Percentiles rank a stretch among this genome's conserved stretches.
Conservation (phyloP, 2,797 vertebrate genomes). For the Gymnoscopelus microlampas region DNA sequence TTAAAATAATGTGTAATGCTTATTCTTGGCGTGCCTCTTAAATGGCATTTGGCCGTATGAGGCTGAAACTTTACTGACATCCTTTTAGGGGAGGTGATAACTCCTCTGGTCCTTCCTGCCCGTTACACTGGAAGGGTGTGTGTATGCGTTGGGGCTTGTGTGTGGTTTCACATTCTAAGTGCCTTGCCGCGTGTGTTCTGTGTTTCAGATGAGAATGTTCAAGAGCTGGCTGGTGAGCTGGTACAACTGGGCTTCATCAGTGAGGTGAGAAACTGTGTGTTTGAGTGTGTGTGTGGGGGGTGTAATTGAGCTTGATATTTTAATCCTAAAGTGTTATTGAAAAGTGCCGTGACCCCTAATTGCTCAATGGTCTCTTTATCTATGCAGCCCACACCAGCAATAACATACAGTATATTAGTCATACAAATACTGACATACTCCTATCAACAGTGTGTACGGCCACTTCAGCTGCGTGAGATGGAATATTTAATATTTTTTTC, state of each 20-base stretch:
- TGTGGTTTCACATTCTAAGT: constrained; percentile 28
- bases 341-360: constrained; percentile 10
- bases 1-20: neutral
- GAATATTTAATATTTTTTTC: neutral
- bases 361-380: constrained; percentile 4
- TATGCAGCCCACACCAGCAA: constrained; percentile 13
- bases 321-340: constrained; percentile 12
- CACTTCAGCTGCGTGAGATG: constrained; percentile 1
- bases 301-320: constrained; percentile 19
- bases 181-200: constrained; percentile 68
- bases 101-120: neutral
- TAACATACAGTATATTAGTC: neutral
- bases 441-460: neutral
- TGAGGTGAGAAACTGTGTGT: constrained; percentile 83
- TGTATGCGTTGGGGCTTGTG: constrained; percentile 1
- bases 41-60: neutral
- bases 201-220: constrained; percentile 91
- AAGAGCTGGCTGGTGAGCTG: constrained; percentile 91
- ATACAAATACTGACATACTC: neutral
- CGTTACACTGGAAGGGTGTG: neutral
- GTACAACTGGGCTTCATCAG: constrained; percentile 96
- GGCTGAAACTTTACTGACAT: no score
- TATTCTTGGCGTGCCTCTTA: neutral
- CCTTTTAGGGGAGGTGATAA: neutral
- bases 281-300: constrained; percentile 5